Percentiles rank a stretch among this genome's conserved stretches.
phyloP scores from a whole-genome alignment of 2,797 vertebrate genomes.

The Adrianichthys oophorus region DNA sequence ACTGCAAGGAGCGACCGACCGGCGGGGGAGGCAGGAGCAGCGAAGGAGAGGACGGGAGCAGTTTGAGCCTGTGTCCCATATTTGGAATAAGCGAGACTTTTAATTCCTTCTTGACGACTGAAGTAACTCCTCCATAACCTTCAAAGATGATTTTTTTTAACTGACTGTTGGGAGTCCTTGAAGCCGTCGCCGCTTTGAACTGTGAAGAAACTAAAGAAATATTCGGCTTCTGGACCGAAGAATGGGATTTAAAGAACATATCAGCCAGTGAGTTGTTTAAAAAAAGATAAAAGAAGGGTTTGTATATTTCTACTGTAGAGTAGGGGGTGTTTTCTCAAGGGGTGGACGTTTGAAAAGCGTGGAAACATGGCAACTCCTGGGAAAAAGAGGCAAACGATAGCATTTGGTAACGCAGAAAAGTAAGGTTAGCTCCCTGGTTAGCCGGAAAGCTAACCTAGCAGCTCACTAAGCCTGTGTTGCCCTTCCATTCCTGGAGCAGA shows the following conservation, averaged over 20 bases:
- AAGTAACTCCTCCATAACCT: slow-evolving; percentile 50
- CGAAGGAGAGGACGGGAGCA: slow-evolving; percentile 49
- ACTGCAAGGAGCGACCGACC: slow-evolving; percentile 66
- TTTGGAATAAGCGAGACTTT: slow-evolving; percentile 62
- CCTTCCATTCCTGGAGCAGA: slow-evolving; percentile 76
- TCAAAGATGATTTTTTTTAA: slow-evolving; percentile 14
- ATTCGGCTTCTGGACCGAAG: slow-evolving; percentile 46
- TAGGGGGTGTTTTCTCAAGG: too few relatives aligned
- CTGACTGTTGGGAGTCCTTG: slow-evolving; percentile 22
- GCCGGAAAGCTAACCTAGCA: slow-evolving; percentile 63
- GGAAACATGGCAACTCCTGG: background rate
- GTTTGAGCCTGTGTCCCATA: slow-evolving; percentile 63
- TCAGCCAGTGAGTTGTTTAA: slow-evolving; percentile 34
- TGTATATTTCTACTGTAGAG: too few relatives aligned
- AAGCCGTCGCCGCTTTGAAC: slow-evolving; percentile 32
- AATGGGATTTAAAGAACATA: slow-evolving; percentile 72
- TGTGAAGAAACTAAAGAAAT: slow-evolving; percentile 51
- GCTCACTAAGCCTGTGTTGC: slow-evolving; percentile 74
- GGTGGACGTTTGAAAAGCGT: background rate
- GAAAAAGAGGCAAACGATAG: slow-evolving; percentile 39
- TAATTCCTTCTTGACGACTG: slow-evolving; percentile 44
- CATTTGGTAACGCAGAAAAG: slow-evolving; percentile 51
- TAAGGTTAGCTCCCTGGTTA: slow-evolving; percentile 60
- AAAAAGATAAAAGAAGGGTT: slow-evolving; percentile 8
- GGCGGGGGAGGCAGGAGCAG: slow-evolving; percentile 64